Base-by-base conservation (phyloP, 92 coral and sea anemone genomes). In the Actinostola sp. region DNA sequence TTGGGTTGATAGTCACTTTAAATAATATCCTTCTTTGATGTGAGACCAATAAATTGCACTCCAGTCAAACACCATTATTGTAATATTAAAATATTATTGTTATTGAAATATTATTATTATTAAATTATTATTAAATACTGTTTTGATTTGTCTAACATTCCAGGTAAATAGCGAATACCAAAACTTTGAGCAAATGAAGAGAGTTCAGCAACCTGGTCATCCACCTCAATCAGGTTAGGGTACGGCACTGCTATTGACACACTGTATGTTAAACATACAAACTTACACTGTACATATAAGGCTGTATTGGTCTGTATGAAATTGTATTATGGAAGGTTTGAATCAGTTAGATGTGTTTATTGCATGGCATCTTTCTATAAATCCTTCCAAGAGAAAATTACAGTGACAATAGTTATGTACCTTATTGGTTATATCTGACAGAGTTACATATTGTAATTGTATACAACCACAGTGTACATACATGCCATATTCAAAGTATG, bases 151-250 rank as follows among this genome's bases (percentile, higher is more conserved):
- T 43, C 21, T 44, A 20, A n/a, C 20, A 56, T 21, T 59, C 25
- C 44, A 95, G 99, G 95, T 95, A 12, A 89, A 88, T 65, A 92
- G 84, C 31, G 95, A 92, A 71, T 88, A 82, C 83, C 88, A 83
- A 63, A 85, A 81, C 50, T 95, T 83, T 80, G 92, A 90, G 53
- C 97, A 88, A 77, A 83, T 87, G 79, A 92, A 87, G 52, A 77
- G 76, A 71, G 63, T 84, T 51, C 73, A 68, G 31, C 79, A 78
- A 17, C 61, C 77, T 1, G 87, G 61, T n/a, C 79, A 85, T 38
- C 71, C 81, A 38, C 74, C 74, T 24, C 88, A 84, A 20, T 62
- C 73, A 79, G 88, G 90, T 89, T 27, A 24, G 70, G 36, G 16
- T 34, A 27, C n/a, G n/a, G n/a, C n/a, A n/a, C n/a, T n/a, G n/a